Conservation (phyloP, 2,113 vertebrate genomes). For the Oncorhynchus nerka region DNA sequence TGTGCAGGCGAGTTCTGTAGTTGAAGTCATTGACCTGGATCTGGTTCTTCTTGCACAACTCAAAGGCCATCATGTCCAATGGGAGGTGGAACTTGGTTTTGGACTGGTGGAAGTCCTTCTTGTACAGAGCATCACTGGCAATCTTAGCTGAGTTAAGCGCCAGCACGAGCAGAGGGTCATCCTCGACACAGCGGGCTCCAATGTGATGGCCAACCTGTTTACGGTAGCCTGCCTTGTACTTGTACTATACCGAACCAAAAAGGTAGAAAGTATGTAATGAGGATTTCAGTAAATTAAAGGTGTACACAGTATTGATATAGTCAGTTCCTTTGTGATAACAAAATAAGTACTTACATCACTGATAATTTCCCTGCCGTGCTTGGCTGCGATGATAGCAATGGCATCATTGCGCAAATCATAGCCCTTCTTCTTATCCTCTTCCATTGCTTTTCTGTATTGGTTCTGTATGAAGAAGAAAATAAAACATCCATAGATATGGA, state of each 20-base stretch:
- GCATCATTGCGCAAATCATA: conserved; percentile 83
- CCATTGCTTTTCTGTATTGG: conserved; percentile 84
- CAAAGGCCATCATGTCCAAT: conserved; percentile 80
- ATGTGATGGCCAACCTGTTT: conserved; percentile 85
- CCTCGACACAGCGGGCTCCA: conserved; percentile 74
- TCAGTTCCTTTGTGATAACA: background rate
- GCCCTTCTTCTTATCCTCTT: conserved; percentile 86
- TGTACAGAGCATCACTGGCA: conserved; percentile 84
- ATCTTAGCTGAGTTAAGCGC: conserved; percentile 85
- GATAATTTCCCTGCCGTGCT: conserved; percentile 82
- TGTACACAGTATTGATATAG: background rate
- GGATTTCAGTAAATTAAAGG: background rate
- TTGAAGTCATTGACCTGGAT: conserved; percentile 81
- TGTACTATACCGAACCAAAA: conserved; percentile 46
- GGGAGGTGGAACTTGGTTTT: conserved; percentile 83
- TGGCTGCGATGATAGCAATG: conserved; percentile 82
- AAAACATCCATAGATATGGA: background rate
- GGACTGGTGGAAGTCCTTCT: conserved; percentile 85
- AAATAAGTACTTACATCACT: conserved; percentile 81
- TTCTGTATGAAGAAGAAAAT: conserved; percentile 70
- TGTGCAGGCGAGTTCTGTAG: conserved; percentile 79
- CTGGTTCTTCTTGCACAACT: conserved; percentile 84
- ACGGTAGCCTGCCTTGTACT: conserved; percentile 81
- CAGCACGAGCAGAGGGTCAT: conserved; percentile 82
- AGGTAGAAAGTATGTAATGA: background rate